Percentiles rank a stretch among this genome's conserved stretches.
Conservation (phyloP, 2,797 vertebrate species). For the Notolepis coatsorum region DNA sequence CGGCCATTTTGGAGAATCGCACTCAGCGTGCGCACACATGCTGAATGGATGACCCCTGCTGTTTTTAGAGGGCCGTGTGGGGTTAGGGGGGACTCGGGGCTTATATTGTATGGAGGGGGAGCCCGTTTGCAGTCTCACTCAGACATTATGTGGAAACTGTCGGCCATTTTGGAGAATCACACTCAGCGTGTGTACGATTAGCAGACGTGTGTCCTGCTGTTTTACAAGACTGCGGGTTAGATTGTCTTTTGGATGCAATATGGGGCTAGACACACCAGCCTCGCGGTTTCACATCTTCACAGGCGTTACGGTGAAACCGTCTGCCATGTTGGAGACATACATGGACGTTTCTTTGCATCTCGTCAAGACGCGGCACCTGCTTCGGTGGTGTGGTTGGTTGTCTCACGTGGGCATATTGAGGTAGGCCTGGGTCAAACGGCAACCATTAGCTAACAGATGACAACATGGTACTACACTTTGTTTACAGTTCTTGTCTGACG, state of each 20-base stretch:
- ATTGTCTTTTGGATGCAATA: too few species aligned
- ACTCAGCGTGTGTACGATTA: neutral
- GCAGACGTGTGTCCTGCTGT: neutral
- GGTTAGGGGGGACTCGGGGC: constrained; percentile 56
- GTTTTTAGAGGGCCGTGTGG: constrained; percentile 67
- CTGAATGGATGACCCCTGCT: constrained; percentile 69
- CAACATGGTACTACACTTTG: too few species aligned
- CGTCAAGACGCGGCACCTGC: too few species aligned
- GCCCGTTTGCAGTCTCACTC: constrained; percentile 30
- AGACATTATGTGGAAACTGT: constrained; percentile 23
- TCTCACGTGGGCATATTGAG: too few species aligned
- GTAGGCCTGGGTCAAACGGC: too few species aligned
- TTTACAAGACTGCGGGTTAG: neutral
- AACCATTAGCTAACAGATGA: too few species aligned
- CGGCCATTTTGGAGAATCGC: constrained; percentile 76
- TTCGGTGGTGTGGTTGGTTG: too few species aligned
- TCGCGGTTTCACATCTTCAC: too few species aligned
- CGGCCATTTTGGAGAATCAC: constrained; percentile 52
- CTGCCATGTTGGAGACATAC: constrained; percentile 4
- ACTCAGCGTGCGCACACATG: constrained; percentile 68
- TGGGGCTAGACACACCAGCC: neutral
- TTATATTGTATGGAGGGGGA: constrained; percentile 48
- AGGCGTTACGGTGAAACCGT: neutral
- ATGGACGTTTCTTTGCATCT: too few species aligned
- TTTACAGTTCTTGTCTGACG: too few species aligned